Evolutionary conservation across 2,888 invertebrate species (phyloP).

Genomic region (Cybosia mesomella): DNA sequence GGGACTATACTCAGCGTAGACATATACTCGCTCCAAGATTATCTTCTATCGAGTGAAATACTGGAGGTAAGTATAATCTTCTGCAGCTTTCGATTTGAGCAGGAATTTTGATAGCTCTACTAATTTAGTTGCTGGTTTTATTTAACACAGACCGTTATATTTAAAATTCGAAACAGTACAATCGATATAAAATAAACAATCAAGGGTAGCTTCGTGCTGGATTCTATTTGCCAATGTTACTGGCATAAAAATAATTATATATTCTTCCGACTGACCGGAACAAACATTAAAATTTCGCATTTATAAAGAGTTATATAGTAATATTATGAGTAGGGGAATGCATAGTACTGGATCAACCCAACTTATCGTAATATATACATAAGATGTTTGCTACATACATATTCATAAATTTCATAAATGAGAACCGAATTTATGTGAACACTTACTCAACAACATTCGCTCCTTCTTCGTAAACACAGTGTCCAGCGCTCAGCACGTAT

Average conservation of each 20-base stretch:
- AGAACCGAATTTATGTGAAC: not conserved
- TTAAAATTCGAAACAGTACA: too few relatives aligned
- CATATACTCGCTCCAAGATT: not conserved
- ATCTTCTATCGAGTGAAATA: not conserved
- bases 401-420: not conserved
- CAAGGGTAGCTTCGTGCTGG: not conserved
- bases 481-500: conserved; percentile 77
- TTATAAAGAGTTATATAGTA: too few relatives aligned
- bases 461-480: conserved; percentile 68
- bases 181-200: too few relatives aligned
- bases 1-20: not conserved
- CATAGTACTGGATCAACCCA: too few relatives aligned
- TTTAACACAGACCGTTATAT: too few relatives aligned
- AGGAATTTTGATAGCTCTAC: not conserved
- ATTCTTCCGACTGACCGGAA: too few relatives aligned
- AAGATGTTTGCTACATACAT: not conserved
- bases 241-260: too few relatives aligned
- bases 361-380: too few relatives aligned
- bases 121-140: not conserved
- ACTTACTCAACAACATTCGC: conserved; percentile 65
- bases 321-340: too few relatives aligned
- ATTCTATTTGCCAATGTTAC: not conserved
- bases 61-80: not conserved
- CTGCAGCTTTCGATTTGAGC: not conserved
- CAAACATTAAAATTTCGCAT: too few relatives aligned